Conservation (phyloP, 2,113 vertebrate species). For the Lampris incognitus region DNA sequence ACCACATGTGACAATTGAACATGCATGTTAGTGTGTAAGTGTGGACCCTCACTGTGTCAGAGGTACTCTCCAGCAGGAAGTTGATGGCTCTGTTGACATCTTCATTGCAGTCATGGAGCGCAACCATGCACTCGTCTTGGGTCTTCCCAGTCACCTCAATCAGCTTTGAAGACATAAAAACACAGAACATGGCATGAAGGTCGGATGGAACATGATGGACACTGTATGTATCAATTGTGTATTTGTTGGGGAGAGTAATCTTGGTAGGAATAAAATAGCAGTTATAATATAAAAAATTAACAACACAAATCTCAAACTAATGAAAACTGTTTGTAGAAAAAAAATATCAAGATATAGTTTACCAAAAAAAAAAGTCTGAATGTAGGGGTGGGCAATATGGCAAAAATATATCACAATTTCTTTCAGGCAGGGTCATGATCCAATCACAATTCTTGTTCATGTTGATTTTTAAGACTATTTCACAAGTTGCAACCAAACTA, state of each 20-base stretch:
- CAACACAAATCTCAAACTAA: no score
- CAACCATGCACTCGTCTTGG: conserved; percentile 95
- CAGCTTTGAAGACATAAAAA: conserved; percentile 79
- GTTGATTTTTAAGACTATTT: no score
- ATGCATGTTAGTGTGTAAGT: background rate
- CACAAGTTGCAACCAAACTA: no score
- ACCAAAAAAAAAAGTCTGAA: no score
- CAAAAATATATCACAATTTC: no score
- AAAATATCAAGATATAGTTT: no score
- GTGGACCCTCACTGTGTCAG: conserved; percentile 85
- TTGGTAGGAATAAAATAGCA: no score
- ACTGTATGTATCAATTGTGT: background rate
- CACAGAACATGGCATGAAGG: background rate
- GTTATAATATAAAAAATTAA: no score
- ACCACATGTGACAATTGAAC: background rate
- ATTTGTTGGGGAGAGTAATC: background rate
- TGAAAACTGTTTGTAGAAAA: no score
- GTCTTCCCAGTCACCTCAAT: conserved; percentile 97
- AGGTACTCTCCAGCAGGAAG: conserved; percentile 91
- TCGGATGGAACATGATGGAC: background rate
- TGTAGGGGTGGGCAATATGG: no score
- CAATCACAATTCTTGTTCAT: no score
- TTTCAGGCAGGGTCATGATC: no score
- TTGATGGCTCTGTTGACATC: conserved; percentile 98
- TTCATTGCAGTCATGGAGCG: conserved; percentile 94